Base-by-base conservation (phyloP, 2,113 vertebrate species). In the Dolichotis patagonum region DNA sequence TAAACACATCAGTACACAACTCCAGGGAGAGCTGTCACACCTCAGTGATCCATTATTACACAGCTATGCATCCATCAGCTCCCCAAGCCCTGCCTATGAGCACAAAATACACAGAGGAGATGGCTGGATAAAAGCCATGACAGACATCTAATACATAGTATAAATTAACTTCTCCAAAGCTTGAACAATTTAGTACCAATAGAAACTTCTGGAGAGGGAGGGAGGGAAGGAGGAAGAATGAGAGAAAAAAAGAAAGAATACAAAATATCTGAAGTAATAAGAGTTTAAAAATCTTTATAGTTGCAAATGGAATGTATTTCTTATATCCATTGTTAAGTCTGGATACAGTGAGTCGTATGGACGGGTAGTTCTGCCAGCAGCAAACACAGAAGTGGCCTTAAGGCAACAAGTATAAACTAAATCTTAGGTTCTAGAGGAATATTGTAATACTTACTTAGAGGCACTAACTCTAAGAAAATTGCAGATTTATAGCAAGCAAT, bases 281-380 rank as follows among this genome's bases (percentile, higher is more conserved):
- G 32, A 94, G 13, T 63, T 95, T 95, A 77, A 90, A 96, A 52
- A 88, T 73, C 63, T 97, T 24, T 43, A 73, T 9, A 58, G 13
- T 24, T 82, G n/a, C 38, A 87, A 24, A 46, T 75, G n/a, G 52
- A 65, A 77, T 75, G 46, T 43, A 46, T 94, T 90, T 73, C 26
- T 71, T 69, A 38, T 2, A 85, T 83, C 26, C 71, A 75, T 69
- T 91, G 88, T 88, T 88, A 96, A 92, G 9, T 78, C 41, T 85
- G 20, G 95, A 38, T 35, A 93, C 7, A 87, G 28, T 94, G 41
- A 96, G 20, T 77, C 81, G 71, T 35, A 77, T 43, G n/a, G 38
- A 49, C 77, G n/a, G 65, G 78, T 38, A n/a, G 63, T 85, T 93
- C 97, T 92, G 43, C 60, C 94, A 60, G 30, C n/a, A 94, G 92